Percentiles rank a stretch among this genome's conserved stretches.
Evolutionary conservation across 2,888 invertebrate species (phyloP).

Genomic region (Eilema griseolum): DNA sequence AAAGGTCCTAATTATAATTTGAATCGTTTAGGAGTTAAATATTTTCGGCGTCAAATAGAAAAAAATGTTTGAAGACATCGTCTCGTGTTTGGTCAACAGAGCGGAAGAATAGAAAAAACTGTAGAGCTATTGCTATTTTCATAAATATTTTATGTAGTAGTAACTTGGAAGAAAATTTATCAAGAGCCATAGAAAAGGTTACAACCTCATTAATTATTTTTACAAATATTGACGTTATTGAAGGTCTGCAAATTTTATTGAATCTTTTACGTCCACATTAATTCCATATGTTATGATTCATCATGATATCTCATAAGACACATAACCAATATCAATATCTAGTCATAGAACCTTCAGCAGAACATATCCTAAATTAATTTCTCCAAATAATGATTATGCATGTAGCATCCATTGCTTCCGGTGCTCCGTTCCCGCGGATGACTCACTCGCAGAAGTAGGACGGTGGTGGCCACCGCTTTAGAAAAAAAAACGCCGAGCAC

Average conservation of each 20-base stretch:
- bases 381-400: constrained; percentile 21
- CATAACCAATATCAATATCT: background rate
- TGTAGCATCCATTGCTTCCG: constrained; percentile 63
- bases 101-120: constrained; percentile 61
- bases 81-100: constrained; percentile 81
- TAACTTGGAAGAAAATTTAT: background rate
- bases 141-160: background rate
- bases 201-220: too few relatives aligned
- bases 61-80: constrained; percentile 82
- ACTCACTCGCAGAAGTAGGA: constrained; percentile 80
- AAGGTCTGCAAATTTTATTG: too few relatives aligned
- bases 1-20: constrained; percentile 85
- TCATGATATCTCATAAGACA: background rate
- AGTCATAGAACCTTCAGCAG: background rate
- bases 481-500: constrained; percentile 73
- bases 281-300: background rate
- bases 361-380: constrained; percentile 7
- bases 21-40: constrained; percentile 84
- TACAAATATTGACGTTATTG: too few relatives aligned
- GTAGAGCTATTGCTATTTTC: constrained; percentile 51
- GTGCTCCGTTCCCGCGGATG: constrained; percentile 61
- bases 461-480: constrained; percentile 78
- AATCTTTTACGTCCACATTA: background rate
- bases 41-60: constrained; percentile 82
- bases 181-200: too few relatives aligned